A percentile compares a stretch with the other conserved stretches of the same genome.
Evolutionary conservation across 2,888 invertebrate genomes (phyloP).

Genomic region (Macrophya annulata): DNA sequence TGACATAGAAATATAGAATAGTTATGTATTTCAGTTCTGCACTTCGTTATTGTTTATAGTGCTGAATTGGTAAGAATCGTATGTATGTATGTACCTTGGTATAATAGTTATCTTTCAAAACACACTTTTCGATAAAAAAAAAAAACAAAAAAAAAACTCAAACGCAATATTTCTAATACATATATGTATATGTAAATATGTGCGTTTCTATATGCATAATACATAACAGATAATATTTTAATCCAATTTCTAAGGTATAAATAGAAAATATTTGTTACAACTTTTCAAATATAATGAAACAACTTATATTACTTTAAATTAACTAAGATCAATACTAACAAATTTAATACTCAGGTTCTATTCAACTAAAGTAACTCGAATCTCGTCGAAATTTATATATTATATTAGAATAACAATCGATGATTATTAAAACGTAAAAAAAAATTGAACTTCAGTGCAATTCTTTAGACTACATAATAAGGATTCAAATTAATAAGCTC

Average conservation of each 20-base stretch:
- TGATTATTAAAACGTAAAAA: background rate
- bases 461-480: slow-evolving; percentile 2
- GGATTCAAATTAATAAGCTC: background rate
- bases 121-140: slow-evolving; percentile 7
- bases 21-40: slow-evolving; percentile 54
- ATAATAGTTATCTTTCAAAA: slow-evolving; percentile 13
- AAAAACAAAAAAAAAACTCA: background rate
- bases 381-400: slow-evolving; percentile 13
- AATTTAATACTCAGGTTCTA: slow-evolving; percentile 22
- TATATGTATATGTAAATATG: background rate
- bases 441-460: background rate
- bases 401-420: background rate
- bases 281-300: slow-evolving; percentile 8
- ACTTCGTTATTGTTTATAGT: background rate
- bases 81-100: slow-evolving; percentile 11
- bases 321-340: slow-evolving; percentile 37
- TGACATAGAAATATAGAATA: slow-evolving; percentile 40
- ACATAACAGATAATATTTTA: background rate
- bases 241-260: slow-evolving; percentile 22
- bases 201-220: slow-evolving; percentile 15
- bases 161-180: slow-evolving; percentile 21
- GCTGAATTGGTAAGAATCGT: slow-evolving; percentile 34
- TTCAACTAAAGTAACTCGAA: background rate
- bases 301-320: slow-evolving; percentile 28
- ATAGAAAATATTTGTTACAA: slow-evolving; percentile 27